Conservation (phyloP, 1,140 invertebrate genomes). For the Zaprionus ornatus region DNA sequence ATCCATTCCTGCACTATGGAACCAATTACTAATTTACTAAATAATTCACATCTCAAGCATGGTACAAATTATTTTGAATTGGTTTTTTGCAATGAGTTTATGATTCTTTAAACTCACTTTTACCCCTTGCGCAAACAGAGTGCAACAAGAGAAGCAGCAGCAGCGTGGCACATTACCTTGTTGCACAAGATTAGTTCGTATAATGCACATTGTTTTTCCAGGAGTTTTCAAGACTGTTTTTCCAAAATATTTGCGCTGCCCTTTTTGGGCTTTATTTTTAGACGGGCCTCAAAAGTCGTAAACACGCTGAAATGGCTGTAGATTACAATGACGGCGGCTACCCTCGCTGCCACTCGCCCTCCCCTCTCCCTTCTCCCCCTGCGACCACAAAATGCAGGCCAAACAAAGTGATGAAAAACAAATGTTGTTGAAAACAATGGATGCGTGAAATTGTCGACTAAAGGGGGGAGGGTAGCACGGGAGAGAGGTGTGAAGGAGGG, state of each 20-base stretch:
- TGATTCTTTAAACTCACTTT: not conserved
- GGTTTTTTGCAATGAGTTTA: too few relatives aligned
- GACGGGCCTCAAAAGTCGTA: slow-evolving; percentile 58
- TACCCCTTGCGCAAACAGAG: not conserved
- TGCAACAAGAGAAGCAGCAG: too few relatives aligned
- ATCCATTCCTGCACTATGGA: too few relatives aligned
- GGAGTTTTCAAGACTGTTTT: slow-evolving; percentile 14
- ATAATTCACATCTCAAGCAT: too few relatives aligned
- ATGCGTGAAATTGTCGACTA: slow-evolving; percentile 67
- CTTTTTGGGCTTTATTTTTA: slow-evolving; percentile 32
- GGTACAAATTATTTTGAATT: too few relatives aligned
- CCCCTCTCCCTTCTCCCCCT: not conserved
- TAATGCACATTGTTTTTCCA: slow-evolving; percentile 40
- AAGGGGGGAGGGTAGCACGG: not conserved
- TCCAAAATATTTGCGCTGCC: slow-evolving; percentile 59
- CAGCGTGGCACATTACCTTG: not conserved
- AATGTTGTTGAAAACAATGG: slow-evolving; percentile 77
- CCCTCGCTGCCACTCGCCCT: not conserved
- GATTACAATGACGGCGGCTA: slow-evolving; percentile 47
- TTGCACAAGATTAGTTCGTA: slow-evolving; percentile 5
- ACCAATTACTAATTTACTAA: too few relatives aligned
- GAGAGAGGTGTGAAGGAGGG: not conserved
- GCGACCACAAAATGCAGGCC: slow-evolving; percentile 61
- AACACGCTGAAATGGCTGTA: slow-evolving; percentile 63
- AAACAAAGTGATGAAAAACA: slow-evolving; percentile 81